Base-by-base conservation (phyloP, 2,797 vertebrate species). In the Lepidocolaptes lacrymiger region DNA sequence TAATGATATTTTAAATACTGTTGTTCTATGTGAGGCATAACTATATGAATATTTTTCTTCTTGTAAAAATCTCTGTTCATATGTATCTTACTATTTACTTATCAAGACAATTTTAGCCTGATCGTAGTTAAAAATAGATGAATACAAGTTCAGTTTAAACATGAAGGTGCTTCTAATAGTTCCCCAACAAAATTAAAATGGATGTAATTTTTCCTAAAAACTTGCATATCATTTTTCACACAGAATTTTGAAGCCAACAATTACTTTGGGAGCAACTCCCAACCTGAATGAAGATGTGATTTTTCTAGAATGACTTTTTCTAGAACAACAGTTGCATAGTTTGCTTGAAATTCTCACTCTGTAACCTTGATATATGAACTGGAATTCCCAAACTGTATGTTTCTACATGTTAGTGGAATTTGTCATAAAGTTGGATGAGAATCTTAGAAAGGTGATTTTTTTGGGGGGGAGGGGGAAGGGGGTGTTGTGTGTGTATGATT, bases 311-410 rank as follows among this genome's bases (percentile, higher is more conserved):
- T 81, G 21, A 89, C 74, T 96, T 96, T 87, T n/a, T n/a, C n/a
- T n/a, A n/a, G n/a, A n/a, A n/a, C n/a, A n/a, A n/a, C n/a, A n/a
- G 89, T 94, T 94, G 58, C 39, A 88, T 43, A 23, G 41, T 66
- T 68, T 89, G 18, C 48, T 95, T 94, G 88, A 97, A 92, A 95
- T 91, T 97, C 74, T 75, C 48, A 85, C 19, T 59, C 55, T 64
- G 15, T 94, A 90, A 91, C 71, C 61, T 92, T 89, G 51, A 46
- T 58, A 79, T 78, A 64, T 82, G 37, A 95, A 86, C 32, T 88
- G 64, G 69, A 76, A 62, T 84, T 88, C 82, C 49, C 39, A 73
- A 66, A 89, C 44, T 34, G 2, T 17, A 10, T n/a, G 8, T 88
- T 81, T 67, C 52, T 90, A 30, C 0, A 5, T 59, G 34, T 22